Evolutionary conservation across 2,888 invertebrate species (phyloP).

Genomic region (Microplitis manilae): DNA sequence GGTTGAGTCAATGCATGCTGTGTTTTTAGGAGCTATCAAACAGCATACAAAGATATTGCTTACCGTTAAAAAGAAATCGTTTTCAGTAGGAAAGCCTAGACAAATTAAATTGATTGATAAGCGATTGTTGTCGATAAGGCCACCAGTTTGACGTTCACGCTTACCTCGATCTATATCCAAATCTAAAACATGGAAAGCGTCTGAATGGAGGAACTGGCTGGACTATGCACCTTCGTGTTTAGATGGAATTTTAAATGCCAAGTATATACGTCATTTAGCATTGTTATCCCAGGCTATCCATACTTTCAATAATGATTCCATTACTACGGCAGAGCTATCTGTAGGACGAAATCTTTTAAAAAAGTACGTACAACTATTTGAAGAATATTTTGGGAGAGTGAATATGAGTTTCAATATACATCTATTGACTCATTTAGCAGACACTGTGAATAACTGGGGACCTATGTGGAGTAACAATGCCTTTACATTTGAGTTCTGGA

Average conservation of each 20-base stretch:
- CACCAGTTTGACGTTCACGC: too few species aligned
- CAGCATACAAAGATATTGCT: slow-evolving; percentile 28
- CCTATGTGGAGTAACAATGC: slow-evolving; percentile 36
- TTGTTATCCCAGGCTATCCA: slow-evolving; percentile 1
- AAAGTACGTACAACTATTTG: too few species aligned
- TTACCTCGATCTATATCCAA: too few species aligned
- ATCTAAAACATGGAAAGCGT: too few species aligned
- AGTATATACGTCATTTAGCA: slow-evolving; percentile 17
- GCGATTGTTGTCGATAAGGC: too few species aligned
- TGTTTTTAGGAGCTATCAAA: slow-evolving; percentile 31
- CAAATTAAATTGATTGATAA: background rate
- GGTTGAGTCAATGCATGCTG: slow-evolving; percentile 39
- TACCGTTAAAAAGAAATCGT: background rate
- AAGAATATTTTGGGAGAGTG: slow-evolving; percentile 25
- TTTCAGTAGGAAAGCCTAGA: background rate
- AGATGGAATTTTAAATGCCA: background rate
- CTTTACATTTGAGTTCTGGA: slow-evolving; percentile 34
- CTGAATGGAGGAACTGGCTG: background rate
- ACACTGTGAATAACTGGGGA: slow-evolving; percentile 35
- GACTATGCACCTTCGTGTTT: slow-evolving; percentile 28
- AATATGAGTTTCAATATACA: slow-evolving; percentile 40
- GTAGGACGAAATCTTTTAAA: background rate
- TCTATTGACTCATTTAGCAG: slow-evolving; percentile 32
- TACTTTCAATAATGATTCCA: background rate
- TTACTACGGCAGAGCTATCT: background rate